Conservation (phyloP, 2,797 vertebrate species). For the Amniataba percoides region DNA sequence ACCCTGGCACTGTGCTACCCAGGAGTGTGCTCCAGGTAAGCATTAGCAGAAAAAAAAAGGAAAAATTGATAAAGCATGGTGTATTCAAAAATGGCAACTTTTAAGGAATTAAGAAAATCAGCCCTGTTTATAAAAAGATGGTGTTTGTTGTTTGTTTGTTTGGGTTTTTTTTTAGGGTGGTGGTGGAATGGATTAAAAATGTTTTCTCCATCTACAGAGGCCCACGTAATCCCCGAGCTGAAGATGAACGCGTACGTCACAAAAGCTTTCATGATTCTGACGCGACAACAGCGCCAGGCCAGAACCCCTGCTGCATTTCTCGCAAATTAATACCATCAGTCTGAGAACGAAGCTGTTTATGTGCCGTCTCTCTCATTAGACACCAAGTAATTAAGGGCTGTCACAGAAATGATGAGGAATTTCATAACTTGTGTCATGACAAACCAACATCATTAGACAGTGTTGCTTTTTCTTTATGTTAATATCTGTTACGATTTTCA, state of each 20-base stretch:
- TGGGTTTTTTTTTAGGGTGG: neutral
- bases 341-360: constrained; percentile 9
- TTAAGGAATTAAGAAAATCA: constrained; percentile 58
- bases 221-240: constrained; percentile 55
- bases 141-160: constrained; percentile 4
- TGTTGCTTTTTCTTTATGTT: neutral
- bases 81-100: constrained; percentile 67
- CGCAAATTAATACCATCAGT: constrained; percentile 23
- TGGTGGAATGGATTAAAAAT: constrained; percentile 33
- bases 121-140: constrained; percentile 31
- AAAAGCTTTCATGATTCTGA: constrained; percentile 31
- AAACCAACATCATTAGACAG: neutral
- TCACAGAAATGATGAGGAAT: neutral
- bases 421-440: neutral
- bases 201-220: constrained; percentile 32
- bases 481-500: neutral
- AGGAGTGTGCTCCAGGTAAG: constrained; percentile 54
- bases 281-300: neutral
- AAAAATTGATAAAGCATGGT: constrained; percentile 46
- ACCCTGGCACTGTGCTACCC: constrained; percentile 43
- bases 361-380: constrained; percentile 9
- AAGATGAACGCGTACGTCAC: constrained; percentile 30
- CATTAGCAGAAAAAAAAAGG: constrained; percentile 39
- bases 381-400: constrained; percentile 2
- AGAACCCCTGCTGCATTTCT: constrained; percentile 21